Percentiles rank a stretch among this genome's conserved stretches.
Evolutionary conservation across 2,797 vertebrate genomes (phyloP).

Genomic region (Pteronotus mesoamericanus): DNA sequence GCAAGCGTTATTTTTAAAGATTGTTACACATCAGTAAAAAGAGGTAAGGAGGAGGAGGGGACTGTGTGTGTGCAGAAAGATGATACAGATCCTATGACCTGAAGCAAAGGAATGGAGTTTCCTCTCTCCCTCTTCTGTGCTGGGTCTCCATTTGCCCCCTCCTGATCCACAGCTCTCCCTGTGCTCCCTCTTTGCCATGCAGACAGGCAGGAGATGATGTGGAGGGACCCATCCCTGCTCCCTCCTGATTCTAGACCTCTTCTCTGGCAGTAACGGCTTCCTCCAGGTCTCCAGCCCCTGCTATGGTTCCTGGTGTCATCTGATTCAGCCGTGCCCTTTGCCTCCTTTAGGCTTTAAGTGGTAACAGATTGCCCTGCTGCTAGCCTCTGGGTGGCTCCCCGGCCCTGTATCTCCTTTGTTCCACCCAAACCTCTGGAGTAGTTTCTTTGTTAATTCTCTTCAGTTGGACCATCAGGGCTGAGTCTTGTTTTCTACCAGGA

Average conservation of each 20-base stretch:
- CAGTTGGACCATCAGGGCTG: not conserved
- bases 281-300: not conserved
- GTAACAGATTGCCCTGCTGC: not conserved
- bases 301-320: not conserved
- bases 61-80: not conserved
- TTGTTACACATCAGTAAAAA: conserved; percentile 58
- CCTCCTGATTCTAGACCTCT: not conserved
- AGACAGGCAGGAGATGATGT: not conserved
- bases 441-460: not conserved
- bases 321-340: not conserved
- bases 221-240: not conserved
- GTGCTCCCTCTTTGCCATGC: not conserved
- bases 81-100: not conserved
- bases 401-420: not conserved
- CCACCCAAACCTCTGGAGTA: not conserved
- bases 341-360: not conserved
- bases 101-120: not conserved
- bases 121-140: not conserved
- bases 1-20: conserved; percentile 27
- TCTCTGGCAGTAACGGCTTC: not conserved
- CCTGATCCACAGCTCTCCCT: not conserved
- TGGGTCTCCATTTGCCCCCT: not conserved
- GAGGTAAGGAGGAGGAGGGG: not conserved
- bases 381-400: not conserved
- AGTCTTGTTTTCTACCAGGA: not conserved